Evolutionary conservation across 1,140 invertebrate species (phyloP).

Genomic region (Drosophila nannoptera): DNA sequence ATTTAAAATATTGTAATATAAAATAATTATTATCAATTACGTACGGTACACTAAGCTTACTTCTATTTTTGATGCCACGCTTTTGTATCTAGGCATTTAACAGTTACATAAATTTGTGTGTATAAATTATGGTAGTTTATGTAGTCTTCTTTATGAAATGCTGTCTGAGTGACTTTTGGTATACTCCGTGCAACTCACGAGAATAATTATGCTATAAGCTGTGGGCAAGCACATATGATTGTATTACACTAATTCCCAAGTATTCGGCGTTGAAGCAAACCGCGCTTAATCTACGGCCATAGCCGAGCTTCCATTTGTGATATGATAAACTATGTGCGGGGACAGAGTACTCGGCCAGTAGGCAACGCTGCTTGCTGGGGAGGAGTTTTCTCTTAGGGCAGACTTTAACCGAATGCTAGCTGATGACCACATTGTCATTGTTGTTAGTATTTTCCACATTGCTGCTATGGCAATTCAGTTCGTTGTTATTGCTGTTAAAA

Average conservation of each 20-base stretch:
- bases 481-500: conserved; percentile 67
- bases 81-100: conserved; percentile 5
- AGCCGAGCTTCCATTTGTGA: conserved; percentile 8
- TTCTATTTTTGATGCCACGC: conserved; percentile 11
- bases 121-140: neutral
- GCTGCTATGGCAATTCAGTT: conserved; percentile 57
- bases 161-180: conserved; percentile 48
- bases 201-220: conserved; percentile 34
- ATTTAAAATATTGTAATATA: neutral
- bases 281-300: neutral
- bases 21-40: conserved; percentile 15
- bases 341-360: neutral
- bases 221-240: neutral
- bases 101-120: neutral
- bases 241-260: conserved; percentile 60
- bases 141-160: conserved; percentile 26
- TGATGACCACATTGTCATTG: conserved; percentile 58
- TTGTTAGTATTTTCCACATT: conserved; percentile 40
- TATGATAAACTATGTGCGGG: conserved; percentile 12
- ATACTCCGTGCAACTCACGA: conserved; percentile 20
- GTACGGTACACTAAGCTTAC: conserved; percentile 16
- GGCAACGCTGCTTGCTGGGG: conserved; percentile 23
- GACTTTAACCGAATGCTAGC: conserved; percentile 62
- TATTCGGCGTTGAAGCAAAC: conserved; percentile 14
- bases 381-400: conserved; percentile 38